Evolutionary conservation across 53 echinoderm and acorn worm species (phyloP).

Genomic region (Paelopatides confundens): DNA sequence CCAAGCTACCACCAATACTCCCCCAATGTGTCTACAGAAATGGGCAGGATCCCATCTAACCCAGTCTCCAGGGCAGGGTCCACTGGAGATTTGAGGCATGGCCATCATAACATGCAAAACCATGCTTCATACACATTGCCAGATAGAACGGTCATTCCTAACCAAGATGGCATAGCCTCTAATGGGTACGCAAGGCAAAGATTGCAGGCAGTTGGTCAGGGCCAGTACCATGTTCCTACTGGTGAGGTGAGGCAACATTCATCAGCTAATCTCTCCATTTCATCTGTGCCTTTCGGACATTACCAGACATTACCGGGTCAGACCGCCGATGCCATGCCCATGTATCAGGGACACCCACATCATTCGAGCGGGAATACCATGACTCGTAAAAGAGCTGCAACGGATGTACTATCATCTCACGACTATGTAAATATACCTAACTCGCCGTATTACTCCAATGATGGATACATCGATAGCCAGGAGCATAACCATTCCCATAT

Average conservation of each 20-base stretch:
- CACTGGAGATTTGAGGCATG: constrained; percentile 3
- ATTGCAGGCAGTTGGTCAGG: constrained; percentile 1
- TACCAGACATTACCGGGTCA: background rate
- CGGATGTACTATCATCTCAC: constrained; percentile 2
- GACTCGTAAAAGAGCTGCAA: background rate
- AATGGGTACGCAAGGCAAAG: constrained; percentile 19
- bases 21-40: background rate
- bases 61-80: constrained; percentile 27
- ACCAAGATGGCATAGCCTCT: background rate
- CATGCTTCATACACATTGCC: constrained; percentile 20
- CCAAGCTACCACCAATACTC: constrained; percentile 18
- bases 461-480: constrained; percentile 38
- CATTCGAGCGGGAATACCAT: background rate
- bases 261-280: background rate
- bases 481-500: constrained; percentile 60
- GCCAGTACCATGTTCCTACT: constrained; percentile 26
- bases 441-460: constrained; percentile 18
- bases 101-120: background rate
- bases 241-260: constrained; percentile 7
- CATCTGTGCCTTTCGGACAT: background rate
- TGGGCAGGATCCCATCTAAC: background rate
- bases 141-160: constrained; percentile 10
- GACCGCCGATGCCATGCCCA: background rate
- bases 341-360: background rate
- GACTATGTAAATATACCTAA: constrained; percentile 42